Evolutionary conservation across 2,888 invertebrate species (phyloP).

Genomic region (Ochlodes sylvanus): DNA sequence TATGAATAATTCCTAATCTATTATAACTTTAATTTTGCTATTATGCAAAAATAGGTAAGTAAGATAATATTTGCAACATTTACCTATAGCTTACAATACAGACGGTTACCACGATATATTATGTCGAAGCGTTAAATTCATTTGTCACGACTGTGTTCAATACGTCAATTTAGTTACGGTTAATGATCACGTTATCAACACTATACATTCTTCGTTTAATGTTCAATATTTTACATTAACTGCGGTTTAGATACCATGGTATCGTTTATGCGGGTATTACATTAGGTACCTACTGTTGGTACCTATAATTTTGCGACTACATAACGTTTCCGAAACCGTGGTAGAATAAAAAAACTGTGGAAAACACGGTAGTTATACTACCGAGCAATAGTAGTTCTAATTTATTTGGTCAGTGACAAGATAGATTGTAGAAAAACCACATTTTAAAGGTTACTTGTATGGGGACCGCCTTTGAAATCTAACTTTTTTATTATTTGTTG

Average conservation of each 20-base stretch:
- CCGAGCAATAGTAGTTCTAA: too few relatives aligned
- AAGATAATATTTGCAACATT: slow-evolving; percentile 8
- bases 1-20: too few relatives aligned
- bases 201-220: slow-evolving; percentile 12
- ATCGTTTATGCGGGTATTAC: slow-evolving; percentile 22
- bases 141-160: slow-evolving; percentile 23
- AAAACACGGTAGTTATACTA: too few relatives aligned
- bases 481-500: too few relatives aligned
- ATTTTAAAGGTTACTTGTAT: too few relatives aligned
- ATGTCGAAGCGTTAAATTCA: slow-evolving; percentile 23
- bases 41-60: neutral
- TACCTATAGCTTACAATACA: slow-evolving; percentile 3
- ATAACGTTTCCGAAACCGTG: too few relatives aligned
- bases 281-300: neutral
- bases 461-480: too few relatives aligned
- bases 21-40: neutral
- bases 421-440: too few relatives aligned
- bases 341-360: too few relatives aligned
- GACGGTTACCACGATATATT: neutral
- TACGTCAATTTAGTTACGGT: slow-evolving; percentile 29
- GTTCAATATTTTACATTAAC: slow-evolving; percentile 24
- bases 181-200: slow-evolving; percentile 30
- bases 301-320: too few relatives aligned
- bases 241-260: slow-evolving; percentile 2
- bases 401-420: too few relatives aligned